Conservation (phyloP, 2,113 vertebrate species). For the Todiramphus saurophagus region DNA sequence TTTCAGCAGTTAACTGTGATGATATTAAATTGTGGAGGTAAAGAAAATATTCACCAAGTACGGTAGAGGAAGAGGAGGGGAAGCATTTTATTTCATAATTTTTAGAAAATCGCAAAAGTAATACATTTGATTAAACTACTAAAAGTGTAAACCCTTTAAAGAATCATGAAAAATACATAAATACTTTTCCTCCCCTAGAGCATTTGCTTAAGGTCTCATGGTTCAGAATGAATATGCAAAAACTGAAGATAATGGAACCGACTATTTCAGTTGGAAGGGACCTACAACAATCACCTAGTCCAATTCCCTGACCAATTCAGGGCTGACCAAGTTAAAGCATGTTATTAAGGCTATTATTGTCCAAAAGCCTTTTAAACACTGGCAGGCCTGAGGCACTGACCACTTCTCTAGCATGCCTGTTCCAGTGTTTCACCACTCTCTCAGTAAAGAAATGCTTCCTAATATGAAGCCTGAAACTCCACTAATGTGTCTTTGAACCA, state of each 20-base stretch:
- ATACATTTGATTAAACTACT: not conserved
- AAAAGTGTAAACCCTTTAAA: not conserved
- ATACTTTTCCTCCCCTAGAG: too few species aligned
- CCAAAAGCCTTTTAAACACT: not conserved
- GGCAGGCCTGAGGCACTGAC: fast-evolving
- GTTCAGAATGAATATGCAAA: not conserved
- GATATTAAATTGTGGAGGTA: not conserved
- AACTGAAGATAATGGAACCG: not conserved
- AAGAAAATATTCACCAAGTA: not conserved
- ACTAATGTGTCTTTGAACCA: not conserved
- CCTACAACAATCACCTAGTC: not conserved
- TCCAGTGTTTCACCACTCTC: not conserved
- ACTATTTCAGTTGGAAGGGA: not conserved
- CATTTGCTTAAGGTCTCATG: not conserved
- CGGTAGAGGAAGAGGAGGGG: fast-evolving
- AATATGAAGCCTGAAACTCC: not conserved
- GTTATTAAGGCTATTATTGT: not conserved
- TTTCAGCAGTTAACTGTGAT: not conserved
- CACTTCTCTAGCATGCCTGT: not conserved
- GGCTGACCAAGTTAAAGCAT: not conserved
- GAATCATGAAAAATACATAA: not conserved
- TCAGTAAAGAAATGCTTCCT: not conserved
- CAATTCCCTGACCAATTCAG: too few species aligned
- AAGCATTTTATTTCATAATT: not conserved
- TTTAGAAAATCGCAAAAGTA: not conserved